phyloP scores from a whole-genome alignment of 2,797 vertebrate genomes.

The Diglossa cyanea region DNA sequence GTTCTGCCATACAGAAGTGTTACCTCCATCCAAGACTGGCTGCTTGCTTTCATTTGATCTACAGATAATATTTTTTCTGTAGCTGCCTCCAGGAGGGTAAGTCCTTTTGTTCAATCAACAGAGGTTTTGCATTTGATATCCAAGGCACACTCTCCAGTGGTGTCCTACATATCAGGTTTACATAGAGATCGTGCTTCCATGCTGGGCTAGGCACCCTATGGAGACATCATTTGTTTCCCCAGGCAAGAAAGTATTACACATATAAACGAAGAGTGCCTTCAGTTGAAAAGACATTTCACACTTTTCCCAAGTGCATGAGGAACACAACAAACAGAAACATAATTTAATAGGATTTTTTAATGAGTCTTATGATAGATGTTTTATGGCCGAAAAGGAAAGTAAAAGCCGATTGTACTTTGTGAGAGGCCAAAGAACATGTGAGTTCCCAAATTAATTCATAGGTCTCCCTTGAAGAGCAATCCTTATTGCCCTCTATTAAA shows the following conservation, averaged over 20 bases:
- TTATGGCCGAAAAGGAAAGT: conserved; percentile 10
- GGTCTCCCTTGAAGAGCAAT: conserved; percentile 12
- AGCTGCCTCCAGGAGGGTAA: neutral
- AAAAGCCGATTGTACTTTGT: conserved; percentile 4
- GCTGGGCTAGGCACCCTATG: conserved; percentile 1
- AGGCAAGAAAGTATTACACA: conserved; percentile 7
- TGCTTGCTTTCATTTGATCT: neutral
- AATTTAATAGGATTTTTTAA: conserved; percentile 32
- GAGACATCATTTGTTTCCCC: conserved; percentile 42
- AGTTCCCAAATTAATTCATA: conserved; percentile 33
- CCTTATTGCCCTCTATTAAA: conserved; percentile 49
- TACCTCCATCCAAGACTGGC: neutral
- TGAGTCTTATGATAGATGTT: conserved; percentile 29
- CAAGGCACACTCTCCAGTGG: neutral
- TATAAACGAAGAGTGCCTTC: conserved; percentile 26
- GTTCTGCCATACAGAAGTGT: neutral
- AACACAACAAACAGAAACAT: conserved; percentile 15
- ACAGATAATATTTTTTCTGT: neutral
- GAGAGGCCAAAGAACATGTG: neutral
- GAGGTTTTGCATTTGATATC: neutral
- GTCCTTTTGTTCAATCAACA: neutral
- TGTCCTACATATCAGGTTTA: conserved; percentile 5
- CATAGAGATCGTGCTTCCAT: neutral
- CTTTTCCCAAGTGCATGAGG: neutral
- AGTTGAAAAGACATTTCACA: conserved; percentile 28